Evolutionary conservation across 2,113 vertebrate species (phyloP).

Genomic region (Prunella fulvescens): DNA sequence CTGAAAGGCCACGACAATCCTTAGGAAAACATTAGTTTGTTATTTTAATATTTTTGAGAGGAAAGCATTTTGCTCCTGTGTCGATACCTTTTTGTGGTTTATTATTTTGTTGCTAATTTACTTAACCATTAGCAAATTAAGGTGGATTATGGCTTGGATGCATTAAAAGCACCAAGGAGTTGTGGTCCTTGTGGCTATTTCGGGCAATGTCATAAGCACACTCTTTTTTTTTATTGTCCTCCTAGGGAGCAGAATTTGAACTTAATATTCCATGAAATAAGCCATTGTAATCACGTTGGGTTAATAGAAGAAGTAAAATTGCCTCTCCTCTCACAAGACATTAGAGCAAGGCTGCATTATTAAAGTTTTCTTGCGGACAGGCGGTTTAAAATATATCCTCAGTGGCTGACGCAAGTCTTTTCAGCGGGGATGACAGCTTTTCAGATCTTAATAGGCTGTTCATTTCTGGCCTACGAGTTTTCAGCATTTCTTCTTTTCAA

Average conservation of each 20-base stretch:
- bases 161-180: conserved; percentile 70
- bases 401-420: conserved; percentile 84
- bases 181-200: conserved; percentile 78
- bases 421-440: conserved; percentile 86
- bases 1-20: not conserved
- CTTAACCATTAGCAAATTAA: conserved; percentile 74
- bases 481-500: conserved; percentile 73
- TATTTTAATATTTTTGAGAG: conserved; percentile 52
- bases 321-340: conserved; percentile 84
- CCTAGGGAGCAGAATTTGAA: conserved; percentile 92
- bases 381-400: conserved; percentile 85
- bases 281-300: conserved; percentile 95
- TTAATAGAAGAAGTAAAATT: conserved; percentile 97
- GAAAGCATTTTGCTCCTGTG: conserved; percentile 55
- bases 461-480: conserved; percentile 77
- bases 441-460: conserved; percentile 89
- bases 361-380: conserved; percentile 86
- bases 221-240: conserved; percentile 80
- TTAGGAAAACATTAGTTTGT: conserved; percentile 2
- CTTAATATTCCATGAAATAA: conserved; percentile 99
- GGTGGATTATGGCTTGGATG: conserved; percentile 69
- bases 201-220: conserved; percentile 77
- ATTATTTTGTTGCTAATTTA: conserved; percentile 75
- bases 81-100: conserved; percentile 65
- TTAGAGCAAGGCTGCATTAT: conserved; percentile 85